Conservation (phyloP, 2,113 vertebrate species). For the Physeter macrocephalus region DNA sequence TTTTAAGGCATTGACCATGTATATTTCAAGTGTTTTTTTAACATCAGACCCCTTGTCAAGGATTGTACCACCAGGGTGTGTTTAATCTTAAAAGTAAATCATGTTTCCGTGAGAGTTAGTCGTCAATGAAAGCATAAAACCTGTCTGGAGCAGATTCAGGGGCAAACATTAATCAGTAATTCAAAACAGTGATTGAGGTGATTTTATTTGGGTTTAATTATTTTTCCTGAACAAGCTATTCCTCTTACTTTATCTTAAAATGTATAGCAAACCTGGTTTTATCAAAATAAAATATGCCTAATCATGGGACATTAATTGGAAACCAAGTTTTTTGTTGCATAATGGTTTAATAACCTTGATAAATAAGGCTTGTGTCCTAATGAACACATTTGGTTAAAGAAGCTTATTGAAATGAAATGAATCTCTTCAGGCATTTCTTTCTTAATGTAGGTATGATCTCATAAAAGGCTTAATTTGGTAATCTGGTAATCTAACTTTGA, state of each 20-base stretch:
- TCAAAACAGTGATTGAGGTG: neutral
- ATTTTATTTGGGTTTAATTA: neutral
- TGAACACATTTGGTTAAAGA: neutral
- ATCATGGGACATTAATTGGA: neutral
- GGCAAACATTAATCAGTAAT: neutral
- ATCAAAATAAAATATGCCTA: constrained; percentile 16
- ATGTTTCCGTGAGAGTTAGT: neutral
- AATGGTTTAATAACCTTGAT: neutral
- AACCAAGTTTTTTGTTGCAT: neutral
- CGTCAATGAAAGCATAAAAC: neutral
- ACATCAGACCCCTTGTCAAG: neutral
- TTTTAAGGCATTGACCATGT: neutral
- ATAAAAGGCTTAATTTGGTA: neutral
- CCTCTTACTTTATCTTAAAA: constrained; percentile 24
- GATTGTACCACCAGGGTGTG: neutral
- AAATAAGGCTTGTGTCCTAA: neutral
- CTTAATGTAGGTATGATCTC: neutral
- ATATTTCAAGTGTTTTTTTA: neutral
- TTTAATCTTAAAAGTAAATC: neutral
- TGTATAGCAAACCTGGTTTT: neutral
- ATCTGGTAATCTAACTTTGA: constrained; percentile 6
- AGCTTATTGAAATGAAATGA: constrained; percentile 18
- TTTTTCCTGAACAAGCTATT: constrained; percentile 20
- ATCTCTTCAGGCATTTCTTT: neutral
- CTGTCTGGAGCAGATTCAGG: neutral